phyloP scores from a whole-genome alignment of 2,113 vertebrate species.

The Marcusenius ussheri region DNA sequence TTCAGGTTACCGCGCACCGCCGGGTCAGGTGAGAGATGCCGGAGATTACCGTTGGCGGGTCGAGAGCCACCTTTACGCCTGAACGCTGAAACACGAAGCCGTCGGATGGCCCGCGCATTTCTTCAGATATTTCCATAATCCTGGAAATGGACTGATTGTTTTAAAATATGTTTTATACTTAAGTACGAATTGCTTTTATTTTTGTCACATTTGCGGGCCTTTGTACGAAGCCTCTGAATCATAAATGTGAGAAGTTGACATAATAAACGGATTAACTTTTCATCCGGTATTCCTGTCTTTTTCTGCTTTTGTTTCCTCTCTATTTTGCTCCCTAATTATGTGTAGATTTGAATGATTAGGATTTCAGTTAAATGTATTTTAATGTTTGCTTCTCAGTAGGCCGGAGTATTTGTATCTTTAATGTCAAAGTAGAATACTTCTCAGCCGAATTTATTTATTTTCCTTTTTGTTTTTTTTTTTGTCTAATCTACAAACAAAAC shows the following conservation, averaged over 20 bases:
- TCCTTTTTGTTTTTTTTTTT: not conserved
- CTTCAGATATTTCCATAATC: not conserved
- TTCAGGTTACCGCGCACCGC: not conserved
- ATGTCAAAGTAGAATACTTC: not conserved
- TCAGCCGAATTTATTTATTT: not conserved
- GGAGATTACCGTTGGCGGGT: not conserved
- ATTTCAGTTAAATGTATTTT: not conserved
- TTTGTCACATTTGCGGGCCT: not conserved
- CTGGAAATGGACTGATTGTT: not conserved
- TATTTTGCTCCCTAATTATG: not conserved
- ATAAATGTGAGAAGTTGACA: not conserved
- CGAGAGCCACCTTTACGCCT: not conserved
- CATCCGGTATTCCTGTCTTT: not conserved
- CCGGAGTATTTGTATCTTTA: not conserved
- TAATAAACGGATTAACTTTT: not conserved
- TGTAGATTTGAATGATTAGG: not conserved
- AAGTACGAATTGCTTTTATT: not conserved
- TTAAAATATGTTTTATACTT: slow-evolving; percentile 17
- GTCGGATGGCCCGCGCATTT: not conserved
- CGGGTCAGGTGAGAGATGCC: not conserved
- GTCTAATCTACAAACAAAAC: not conserved
- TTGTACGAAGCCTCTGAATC: not conserved
- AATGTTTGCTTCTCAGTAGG: not conserved
- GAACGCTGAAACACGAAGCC: not conserved
- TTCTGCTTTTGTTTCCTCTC: not conserved